A percentile compares a stretch with the other conserved stretches of the same genome.
These are phyloP conservation scores for Drosophila buzzatii DNA, from an alignment of 2,888 invertebrate genomes.

Conservation along the genomic window DNA sequence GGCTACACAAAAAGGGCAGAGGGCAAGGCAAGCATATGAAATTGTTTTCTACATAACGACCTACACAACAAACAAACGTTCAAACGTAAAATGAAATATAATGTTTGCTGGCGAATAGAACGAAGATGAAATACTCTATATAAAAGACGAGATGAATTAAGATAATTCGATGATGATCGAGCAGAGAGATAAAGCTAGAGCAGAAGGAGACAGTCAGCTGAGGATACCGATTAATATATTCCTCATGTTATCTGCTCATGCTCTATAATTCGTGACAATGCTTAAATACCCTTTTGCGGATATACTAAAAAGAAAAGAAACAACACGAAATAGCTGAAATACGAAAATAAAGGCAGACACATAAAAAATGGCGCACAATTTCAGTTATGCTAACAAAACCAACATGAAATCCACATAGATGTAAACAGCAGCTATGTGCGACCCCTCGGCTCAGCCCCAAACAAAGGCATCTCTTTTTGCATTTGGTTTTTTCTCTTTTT, in stretches of 20 bases:
- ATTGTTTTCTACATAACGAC: constrained; percentile 75
- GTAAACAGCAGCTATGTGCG: constrained; percentile 54
- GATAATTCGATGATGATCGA: not conserved
- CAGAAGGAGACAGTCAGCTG: too few relatives aligned
- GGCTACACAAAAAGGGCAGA: constrained; percentile 31
- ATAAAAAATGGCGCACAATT: constrained; percentile 58
- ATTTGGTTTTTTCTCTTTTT: not conserved
- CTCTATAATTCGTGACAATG: not conserved
- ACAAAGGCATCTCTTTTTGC: constrained; percentile 33
- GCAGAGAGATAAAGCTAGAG: not conserved
- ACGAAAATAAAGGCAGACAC: constrained; percentile 51
- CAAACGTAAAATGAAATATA: constrained; percentile 1
- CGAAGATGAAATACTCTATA: not conserved
- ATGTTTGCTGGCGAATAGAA: not conserved
- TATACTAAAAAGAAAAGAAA: not conserved
- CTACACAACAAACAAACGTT: constrained; percentile 41
- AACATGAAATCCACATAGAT: constrained; percentile 62
- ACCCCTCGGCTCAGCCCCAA: not conserved
- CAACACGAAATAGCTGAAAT: constrained; percentile 10
- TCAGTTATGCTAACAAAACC: constrained; percentile 63
- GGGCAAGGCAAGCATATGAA: constrained; percentile 62
- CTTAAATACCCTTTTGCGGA: not conserved
- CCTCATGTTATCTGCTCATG: not conserved
- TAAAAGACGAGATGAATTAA: not conserved
- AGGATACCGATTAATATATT: too few relatives aligned